Percentiles rank a stretch among this genome's conserved stretches.
Evolutionary conservation across 2,113 vertebrate species (phyloP).

Genomic region (Pontoporia blainvillei): DNA sequence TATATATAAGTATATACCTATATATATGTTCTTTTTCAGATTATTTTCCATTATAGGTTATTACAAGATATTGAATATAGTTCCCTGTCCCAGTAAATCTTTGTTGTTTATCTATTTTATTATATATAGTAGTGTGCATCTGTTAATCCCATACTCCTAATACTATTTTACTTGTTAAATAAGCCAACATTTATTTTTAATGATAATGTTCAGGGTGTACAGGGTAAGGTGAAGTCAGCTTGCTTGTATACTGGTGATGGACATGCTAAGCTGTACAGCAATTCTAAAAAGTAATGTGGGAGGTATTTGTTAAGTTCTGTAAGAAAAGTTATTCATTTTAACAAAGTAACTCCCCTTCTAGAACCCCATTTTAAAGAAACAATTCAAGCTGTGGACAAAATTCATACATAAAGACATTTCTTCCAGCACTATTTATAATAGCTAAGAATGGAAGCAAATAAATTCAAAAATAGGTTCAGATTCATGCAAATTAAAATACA

Average conservation of each 20-base stretch:
- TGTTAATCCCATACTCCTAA: neutral
- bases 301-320: neutral
- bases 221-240: rapidly evolving
- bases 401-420: neutral
- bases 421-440: neutral
- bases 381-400: neutral
- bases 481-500: conserved; percentile 15
- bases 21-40: neutral
- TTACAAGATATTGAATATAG: neutral
- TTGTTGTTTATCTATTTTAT: neutral
- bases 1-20: neutral
- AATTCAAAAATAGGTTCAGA: neutral
- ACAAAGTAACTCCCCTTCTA: neutral
- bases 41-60: neutral
- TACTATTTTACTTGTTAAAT: neutral
- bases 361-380: neutral
- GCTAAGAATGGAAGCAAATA: conserved; percentile 10
- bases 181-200: neutral
- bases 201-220: too few relatives aligned
- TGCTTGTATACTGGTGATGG: neutral
- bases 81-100: neutral
- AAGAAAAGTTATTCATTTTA: neutral
- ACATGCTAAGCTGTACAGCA: too few relatives aligned
- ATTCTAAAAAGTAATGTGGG: neutral
- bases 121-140: neutral